phyloP scores from a whole-genome alignment of 2,888 invertebrate genomes.

The Blastobasis adustella region DNA sequence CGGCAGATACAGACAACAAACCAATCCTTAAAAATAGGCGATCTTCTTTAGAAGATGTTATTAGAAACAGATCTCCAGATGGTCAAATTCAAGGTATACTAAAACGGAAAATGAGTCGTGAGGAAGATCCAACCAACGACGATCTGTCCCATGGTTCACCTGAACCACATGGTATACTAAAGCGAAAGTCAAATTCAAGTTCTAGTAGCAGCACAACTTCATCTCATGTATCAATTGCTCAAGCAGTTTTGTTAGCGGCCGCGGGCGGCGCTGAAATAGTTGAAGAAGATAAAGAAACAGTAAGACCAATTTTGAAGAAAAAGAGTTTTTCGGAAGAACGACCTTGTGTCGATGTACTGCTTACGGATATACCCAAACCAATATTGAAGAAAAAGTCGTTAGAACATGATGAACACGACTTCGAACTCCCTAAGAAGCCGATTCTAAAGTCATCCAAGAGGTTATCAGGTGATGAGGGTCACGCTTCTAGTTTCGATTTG shows the following conservation, averaged over 20 bases:
- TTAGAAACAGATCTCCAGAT: constrained; percentile 79
- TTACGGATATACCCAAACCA: constrained; percentile 77
- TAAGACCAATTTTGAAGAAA: constrained; percentile 88
- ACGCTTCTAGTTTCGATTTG: constrained; percentile 70
- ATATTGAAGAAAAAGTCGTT: constrained; percentile 92
- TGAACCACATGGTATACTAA: constrained; percentile 86
- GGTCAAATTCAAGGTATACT: constrained; percentile 79
- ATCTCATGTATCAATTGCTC: constrained; percentile 80
- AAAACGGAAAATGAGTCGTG: constrained; percentile 80
- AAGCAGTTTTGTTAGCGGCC: constrained; percentile 78
- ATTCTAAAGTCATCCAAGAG: constrained; percentile 85
- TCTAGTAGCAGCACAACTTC: constrained; percentile 78
- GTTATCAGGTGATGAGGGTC: constrained; percentile 77
- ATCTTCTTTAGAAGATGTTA: constrained; percentile 81
- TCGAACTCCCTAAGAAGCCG: constrained; percentile 82
- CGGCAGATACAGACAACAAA: constrained; percentile 68
- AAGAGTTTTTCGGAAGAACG: constrained; percentile 84
- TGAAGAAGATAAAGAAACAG: constrained; percentile 74
- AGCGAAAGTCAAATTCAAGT: constrained; percentile 83
- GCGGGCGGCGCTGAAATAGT: constrained; percentile 75
- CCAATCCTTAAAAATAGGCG: constrained; percentile 82
- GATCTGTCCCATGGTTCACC: constrained; percentile 78
- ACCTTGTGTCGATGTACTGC: constrained; percentile 64
- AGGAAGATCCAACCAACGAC: constrained; percentile 77
- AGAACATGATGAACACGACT: constrained; percentile 83